Evolutionary conservation across 2,113 vertebrate genomes (phyloP).

Genomic region (Scolopax mira): DNA sequence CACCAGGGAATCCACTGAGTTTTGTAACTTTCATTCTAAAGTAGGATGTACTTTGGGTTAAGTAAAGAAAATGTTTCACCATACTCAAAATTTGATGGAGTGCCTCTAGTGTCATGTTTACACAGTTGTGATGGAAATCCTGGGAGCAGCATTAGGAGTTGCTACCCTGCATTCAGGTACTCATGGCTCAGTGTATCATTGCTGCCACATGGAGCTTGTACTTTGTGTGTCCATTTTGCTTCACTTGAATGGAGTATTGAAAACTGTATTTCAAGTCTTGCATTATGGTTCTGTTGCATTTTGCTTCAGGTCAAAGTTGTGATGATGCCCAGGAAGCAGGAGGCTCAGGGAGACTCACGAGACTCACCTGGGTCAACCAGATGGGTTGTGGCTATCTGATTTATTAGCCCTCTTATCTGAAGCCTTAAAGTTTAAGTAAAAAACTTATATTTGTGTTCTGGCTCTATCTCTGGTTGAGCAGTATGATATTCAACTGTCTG

Average conservation of each 20-base stretch:
- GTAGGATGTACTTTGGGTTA: background rate
- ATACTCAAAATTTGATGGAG: background rate
- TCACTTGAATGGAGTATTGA: background rate
- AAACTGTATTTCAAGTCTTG: background rate
- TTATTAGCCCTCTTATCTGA: background rate
- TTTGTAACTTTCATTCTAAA: background rate
- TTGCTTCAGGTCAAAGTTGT: background rate
- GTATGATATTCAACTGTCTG: background rate
- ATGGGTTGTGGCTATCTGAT: background rate
- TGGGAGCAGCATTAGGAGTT: rapidly evolving
- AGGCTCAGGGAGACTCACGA: background rate
- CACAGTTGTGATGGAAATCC: background rate
- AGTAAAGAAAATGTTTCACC: background rate
- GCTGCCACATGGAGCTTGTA: background rate
- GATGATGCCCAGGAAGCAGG: background rate
- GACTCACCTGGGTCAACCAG: background rate
- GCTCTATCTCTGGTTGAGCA: background rate
- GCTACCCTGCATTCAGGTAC: rapidly evolving
- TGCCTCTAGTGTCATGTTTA: background rate
- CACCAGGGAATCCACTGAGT: background rate
- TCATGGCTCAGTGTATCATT: background rate
- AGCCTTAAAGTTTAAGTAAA: background rate
- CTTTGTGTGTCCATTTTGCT: background rate
- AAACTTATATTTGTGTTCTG: background rate
- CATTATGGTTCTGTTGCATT: background rate